A percentile compares a stretch with the other conserved stretches of the same genome.
These are phyloP conservation scores for Metalampra italica DNA, from an alignment of 2,888 invertebrate species.

Conservation along the genomic window DNA sequence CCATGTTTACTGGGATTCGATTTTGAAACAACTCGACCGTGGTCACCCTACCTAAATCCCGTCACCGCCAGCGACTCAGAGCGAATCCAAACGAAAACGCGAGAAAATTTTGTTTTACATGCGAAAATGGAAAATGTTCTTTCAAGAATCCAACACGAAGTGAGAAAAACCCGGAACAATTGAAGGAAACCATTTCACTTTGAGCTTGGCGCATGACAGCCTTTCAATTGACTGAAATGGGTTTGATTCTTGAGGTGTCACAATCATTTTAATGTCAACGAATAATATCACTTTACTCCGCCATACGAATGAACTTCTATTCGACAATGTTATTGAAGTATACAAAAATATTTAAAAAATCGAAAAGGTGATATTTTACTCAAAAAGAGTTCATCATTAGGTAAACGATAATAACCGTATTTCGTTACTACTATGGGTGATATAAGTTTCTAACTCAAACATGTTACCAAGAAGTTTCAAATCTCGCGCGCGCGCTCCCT, in stretches of 20 bases:
- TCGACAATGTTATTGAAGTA: too few relatives aligned
- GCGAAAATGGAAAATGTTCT: slow-evolving; percentile 64
- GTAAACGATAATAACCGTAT: too few relatives aligned
- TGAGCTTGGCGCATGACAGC: slow-evolving; percentile 49
- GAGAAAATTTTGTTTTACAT: slow-evolving; percentile 74
- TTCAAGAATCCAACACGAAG: slow-evolving; percentile 32
- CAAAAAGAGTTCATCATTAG: too few relatives aligned
- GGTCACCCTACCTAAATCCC: slow-evolving; percentile 55
- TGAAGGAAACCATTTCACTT: slow-evolving; percentile 21
- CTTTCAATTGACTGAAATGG: slow-evolving; percentile 47
- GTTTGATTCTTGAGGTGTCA: slow-evolving; percentile 32
- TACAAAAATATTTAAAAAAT: too few relatives aligned
- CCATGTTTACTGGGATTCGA: neutral
- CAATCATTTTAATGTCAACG: slow-evolving; percentile 12
- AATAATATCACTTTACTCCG: neutral
- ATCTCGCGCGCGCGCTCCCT: too few relatives aligned
- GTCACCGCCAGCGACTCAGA: slow-evolving; percentile 60
- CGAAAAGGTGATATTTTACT: too few relatives aligned
- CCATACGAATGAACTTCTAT: too few relatives aligned
- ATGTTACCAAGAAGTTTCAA: too few relatives aligned
- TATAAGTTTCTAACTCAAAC: too few relatives aligned
- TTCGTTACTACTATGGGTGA: too few relatives aligned
- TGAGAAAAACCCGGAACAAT: slow-evolving; percentile 40
- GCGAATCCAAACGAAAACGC: slow-evolving; percentile 61
- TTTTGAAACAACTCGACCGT: slow-evolving; percentile 8